A percentile compares a stretch with the other conserved stretches of the same genome.
phyloP scores from a whole-genome alignment of 2,797 vertebrate genomes.

The Bufotes viridis region DNA sequence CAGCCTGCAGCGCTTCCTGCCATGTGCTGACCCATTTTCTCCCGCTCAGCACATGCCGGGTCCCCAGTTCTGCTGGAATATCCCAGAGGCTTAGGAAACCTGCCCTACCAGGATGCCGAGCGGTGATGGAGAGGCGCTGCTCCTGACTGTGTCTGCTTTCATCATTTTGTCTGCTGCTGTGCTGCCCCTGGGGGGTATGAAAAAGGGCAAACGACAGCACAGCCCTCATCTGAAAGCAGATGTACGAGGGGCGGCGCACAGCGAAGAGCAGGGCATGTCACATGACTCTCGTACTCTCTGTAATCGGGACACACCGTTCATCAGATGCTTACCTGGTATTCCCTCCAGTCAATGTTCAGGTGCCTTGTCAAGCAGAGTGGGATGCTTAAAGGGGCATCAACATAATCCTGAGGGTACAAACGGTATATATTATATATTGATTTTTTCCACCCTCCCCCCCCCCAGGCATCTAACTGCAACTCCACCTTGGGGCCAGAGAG shows the following conservation, averaged over 20 bases:
- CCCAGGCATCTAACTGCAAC: too few relatives aligned
- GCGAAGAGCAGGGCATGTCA: neutral
- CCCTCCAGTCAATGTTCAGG: slow-evolving; percentile 94
- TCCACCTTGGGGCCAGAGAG: too few relatives aligned
- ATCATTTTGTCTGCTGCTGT: slow-evolving; percentile 2
- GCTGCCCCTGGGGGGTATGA: neutral
- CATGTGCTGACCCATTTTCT: slow-evolving; percentile 67
- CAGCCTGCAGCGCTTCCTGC: slow-evolving; percentile 56
- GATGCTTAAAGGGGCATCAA: slow-evolving; percentile 95
- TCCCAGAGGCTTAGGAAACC: slow-evolving; percentile 2
- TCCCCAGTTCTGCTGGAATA: slow-evolving; percentile 5
- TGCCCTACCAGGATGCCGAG: slow-evolving; percentile 10
- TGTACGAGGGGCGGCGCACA: neutral
- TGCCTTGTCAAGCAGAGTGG: slow-evolving; percentile 85
- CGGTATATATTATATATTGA: too few relatives aligned
- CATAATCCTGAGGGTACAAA: slow-evolving; percentile 83
- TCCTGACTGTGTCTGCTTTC: neutral
- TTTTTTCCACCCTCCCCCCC: too few relatives aligned
- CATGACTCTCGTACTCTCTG: neutral
- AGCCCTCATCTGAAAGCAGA: neutral
- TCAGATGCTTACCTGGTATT: slow-evolving; percentile 87
- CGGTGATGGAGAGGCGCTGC: slow-evolving; percentile 15
- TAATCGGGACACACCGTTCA: neutral
- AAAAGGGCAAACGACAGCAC: neutral
- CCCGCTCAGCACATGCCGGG: neutral